Conservation (phyloP, 2,888 invertebrate species). For the Lacanobia oleracea region DNA sequence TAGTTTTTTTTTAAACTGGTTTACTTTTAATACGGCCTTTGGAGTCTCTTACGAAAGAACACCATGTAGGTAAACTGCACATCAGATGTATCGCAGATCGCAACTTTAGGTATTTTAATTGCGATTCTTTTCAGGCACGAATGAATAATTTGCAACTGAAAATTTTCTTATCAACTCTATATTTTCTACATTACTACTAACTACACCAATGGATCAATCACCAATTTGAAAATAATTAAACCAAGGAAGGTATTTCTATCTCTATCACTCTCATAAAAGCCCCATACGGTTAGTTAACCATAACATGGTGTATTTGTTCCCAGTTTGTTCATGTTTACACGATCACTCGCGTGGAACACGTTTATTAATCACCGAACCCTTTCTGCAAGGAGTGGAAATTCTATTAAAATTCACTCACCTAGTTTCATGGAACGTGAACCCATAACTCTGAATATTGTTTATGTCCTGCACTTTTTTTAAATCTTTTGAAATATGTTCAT, state of each 20-base stretch:
- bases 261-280: background rate
- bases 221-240: constrained; percentile 12
- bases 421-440: constrained; percentile 36
- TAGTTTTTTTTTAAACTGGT: no score
- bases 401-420: constrained; percentile 55
- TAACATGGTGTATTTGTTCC: background rate
- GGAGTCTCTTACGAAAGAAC: background rate
- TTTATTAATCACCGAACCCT: constrained; percentile 53
- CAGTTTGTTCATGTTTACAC: constrained; percentile 35
- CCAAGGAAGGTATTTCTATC: constrained; percentile 3
- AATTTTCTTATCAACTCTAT: background rate
- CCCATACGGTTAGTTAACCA: constrained; percentile 2
- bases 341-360: constrained; percentile 43
- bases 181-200: no score
- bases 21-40: no score
- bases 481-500: constrained; percentile 26
- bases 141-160: background rate
- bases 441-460: constrained; percentile 52
- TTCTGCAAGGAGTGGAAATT: constrained; percentile 52
- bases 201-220: background rate
- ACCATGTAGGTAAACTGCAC: no score
- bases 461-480: constrained; percentile 20
- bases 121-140: background rate
- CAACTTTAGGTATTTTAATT: background rate
- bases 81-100: no score